Evolutionary conservation across 2,113 vertebrate genomes (phyloP).

Genomic region (Sinocyclocheilus anophthalmus): DNA sequence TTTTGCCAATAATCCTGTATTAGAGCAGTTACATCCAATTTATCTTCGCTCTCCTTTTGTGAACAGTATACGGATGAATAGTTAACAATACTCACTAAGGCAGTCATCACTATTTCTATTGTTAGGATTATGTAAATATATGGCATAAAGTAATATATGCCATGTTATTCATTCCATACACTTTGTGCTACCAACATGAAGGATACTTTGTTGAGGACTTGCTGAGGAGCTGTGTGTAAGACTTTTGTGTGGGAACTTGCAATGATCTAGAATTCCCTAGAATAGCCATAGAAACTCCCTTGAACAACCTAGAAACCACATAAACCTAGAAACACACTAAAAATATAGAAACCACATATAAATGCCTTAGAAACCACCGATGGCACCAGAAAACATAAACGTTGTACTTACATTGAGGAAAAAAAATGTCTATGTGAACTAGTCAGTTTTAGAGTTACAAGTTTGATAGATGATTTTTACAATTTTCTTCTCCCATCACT

Average conservation of each 20-base stretch:
- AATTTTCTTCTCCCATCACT: not conserved
- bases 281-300: not conserved
- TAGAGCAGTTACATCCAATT: not conserved
- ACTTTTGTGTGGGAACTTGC: no score
- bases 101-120: not conserved
- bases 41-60: not conserved
- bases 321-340: not conserved
- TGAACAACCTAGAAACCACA: not conserved
- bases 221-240: no score
- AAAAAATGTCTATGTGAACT: no score
- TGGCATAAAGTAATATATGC: not conserved
- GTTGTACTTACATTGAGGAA: no score
- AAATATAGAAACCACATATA: not conserved
- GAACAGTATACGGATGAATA: not conserved
- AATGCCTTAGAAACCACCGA: not conserved
- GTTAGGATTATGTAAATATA: not conserved
- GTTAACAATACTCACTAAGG: not conserved
- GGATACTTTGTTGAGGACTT: not conserved
- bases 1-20: not conserved
- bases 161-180: not conserved
- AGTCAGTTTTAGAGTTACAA: not conserved
- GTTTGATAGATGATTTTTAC: not conserved
- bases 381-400: not conserved
- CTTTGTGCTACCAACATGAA: not conserved
- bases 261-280: not conserved